Evolutionary conservation across 2,888 invertebrate species (phyloP), one percentile per base, ranked within the genome.

Genomic region (Meiosimyza platycephala): DNA sequence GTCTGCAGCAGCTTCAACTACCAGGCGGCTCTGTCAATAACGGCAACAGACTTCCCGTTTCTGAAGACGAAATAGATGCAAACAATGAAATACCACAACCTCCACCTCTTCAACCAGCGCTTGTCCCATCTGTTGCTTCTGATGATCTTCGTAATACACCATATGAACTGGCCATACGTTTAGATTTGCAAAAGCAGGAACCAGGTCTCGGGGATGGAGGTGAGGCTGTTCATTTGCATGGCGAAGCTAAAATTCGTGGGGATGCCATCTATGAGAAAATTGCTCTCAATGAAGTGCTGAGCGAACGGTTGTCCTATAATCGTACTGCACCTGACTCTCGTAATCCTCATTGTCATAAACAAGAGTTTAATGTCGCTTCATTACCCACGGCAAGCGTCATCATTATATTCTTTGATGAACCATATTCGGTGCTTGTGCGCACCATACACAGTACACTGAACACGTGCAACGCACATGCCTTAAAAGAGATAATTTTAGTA

Each of bases 401-500:
- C 75, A 90, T 95, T 54, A 95, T 96, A 76, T 97, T 96, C 89
- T 95, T 93, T 85, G 95, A 97, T 85, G 97, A 97, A 86, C 95
- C 95, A 0, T 96, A 94, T 89, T 94, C 95, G 63, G 92, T 95
- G 54, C 89, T 96, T 57, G 82, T 96, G 54, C 87, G 92, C 81
- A 95, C 95, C 66, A 92, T 94, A 75, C 91, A 93, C 85, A 93
- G 93, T 82, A 93, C 94, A 1, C 85, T 94, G 12, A 92, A 92
- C 82, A 89, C 92, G 55, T 91, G 93, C 55, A 93, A 93, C 22
- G 84, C 89, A 7, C 84, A 89, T 73, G 79, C 85, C 51, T 76
- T 99, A 15, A 93, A 95, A 84, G 98, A 99, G 89, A 94, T 99
- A 73, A 94, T 99, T 81, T 88, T 99, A 12, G 93, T 98, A n/a